Evolutionary conservation across 2,888 invertebrate species (phyloP), one percentile per base, ranked within the genome.

Genomic region (Pollenia griseotomentosa): DNA sequence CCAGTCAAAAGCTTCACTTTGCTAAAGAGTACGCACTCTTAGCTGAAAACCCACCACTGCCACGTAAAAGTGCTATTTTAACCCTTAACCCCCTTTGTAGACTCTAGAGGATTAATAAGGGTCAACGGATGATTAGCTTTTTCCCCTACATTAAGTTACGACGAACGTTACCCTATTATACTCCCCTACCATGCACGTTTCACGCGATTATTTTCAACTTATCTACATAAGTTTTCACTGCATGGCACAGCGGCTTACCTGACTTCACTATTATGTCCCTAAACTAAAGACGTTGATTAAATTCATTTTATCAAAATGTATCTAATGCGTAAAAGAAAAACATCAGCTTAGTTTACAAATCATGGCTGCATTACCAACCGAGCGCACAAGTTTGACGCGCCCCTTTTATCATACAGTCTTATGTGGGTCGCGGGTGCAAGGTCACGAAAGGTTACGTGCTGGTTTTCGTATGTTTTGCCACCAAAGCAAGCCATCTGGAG

Each of bases 211-310:
- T 55, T 16, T 48, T 33, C 59, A 1, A 5, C 12, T 2, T 33
- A 44, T 23, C n/a, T 73, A 5, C 73, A 73, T 10, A 42, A 42
- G 42, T 75, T 9, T 11, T n/a, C 40, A 2, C 8, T 74, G 5
- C 74, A 74, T 51, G 61, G 61, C 51, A 33, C 48, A 61, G 61
- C 42, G 65, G 3, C 46, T 65, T 3, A 65, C 16, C 19, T 2
- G 65, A 65, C 0, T 9, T 19, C 19, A 12, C 7, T 51, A 14
- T 42, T 68, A 51, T 14, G 68, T 68, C 10, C 33, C 68, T 51
- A 51, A 14, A 23, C 51, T 68, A 12, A 68, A 68, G 46, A 51
- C 48, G 23, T 10, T 68, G 0, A 55, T 68, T 14, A 68, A 68
- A 51, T n/a, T 23, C 3, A 68, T 51, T n/a, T 2, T 68, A n/a